Evolutionary conservation across 2,797 vertebrate species (phyloP), one percentile per base, ranked within the genome.

Genomic region (Gambusia yucatana): DNA sequence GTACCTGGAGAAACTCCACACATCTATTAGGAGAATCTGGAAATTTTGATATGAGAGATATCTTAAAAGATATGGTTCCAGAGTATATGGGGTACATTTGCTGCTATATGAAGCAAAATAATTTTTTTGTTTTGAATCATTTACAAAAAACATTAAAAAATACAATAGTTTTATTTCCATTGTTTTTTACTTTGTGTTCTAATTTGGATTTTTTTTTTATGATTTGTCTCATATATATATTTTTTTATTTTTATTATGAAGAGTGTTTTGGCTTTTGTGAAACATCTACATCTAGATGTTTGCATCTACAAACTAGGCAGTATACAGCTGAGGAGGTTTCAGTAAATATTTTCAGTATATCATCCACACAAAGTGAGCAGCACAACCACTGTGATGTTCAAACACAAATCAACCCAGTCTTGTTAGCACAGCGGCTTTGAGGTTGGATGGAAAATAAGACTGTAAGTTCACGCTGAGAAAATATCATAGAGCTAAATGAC

Each of bases 401-500:
- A 77, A 77, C 82, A 82, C 82, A 85, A 86, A 90, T 93, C 76
- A 86, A 70, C 82, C 73, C 77, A n/a, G 82, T 88, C 85, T 92
- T 88, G 87, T 93, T 88, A 90, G 79, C 0, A 1, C 72, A 77
- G 16, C 28, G 13, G 80, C 86, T 88, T 89, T 80, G 77, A 85
- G 81, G 83, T 79, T 75, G 63, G 48, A 57, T 73, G 13, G 39
- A 74, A 78, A 82, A 82, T 78, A 78, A 83, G 36, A 73, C 69
- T 46, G 70, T 82, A 88, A 79, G 48, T 90, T 83, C 86, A 91
- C 33, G 88, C 83, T 86, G 90, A 86, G 85, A 88, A 86, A 88
- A 87, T 86, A 92, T 93, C 84, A 88, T 61, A 91, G 90, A 86
- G 85, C 89, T 92, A 89, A 93, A 91, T 86, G 89, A 91, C 84